Base-by-base conservation (phyloP, 2,113 vertebrate species). In the Rhinolophus ferrumequinum region DNA sequence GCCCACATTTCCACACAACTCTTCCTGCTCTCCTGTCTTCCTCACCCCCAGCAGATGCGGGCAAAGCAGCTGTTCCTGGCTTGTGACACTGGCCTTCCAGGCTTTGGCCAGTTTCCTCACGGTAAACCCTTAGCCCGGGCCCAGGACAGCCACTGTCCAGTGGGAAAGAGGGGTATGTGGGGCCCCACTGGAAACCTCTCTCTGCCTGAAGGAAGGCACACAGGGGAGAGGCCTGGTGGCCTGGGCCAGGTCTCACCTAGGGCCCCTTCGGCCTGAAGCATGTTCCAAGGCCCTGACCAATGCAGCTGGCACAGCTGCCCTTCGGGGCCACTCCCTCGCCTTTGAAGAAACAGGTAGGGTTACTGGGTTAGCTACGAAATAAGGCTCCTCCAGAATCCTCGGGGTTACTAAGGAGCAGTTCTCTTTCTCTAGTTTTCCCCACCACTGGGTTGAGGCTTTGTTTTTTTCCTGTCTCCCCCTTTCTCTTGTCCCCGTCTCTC, bases 21-120 rank as follows among this genome's bases (percentile, higher is more conserved):
- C 79, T 88, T 90, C 66, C 35, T 56, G 38, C 62, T 67, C 50
- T 94, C 67, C 22, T 38, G 41, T 60, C 70, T 77, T 87, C 70
- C 60, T 83, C 14, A n/a, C 16, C 26, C 56, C 22, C 30, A 79
- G n/a, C 80, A 97, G 56, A 62, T 47, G 8, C 41, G 56, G 14
- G 38, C 56, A 52, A 50, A 67, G 70, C 86, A 96, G 73, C 73
- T 93, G 86, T 28, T 92, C 89, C 84, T 44, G 30, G 52, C 52
- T 80, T 80, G 6, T 11, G 33, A 79, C 56, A 28, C 35, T 67
- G 28, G 62, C 83, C 70, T 89, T 77, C 73, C 3, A 4, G 84
- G 86, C 73, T 62, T 64, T 22, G 80, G 50, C 69, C 90, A 70
- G 26, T 64, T 87, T 92, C 72, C 38, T 95, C 24, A 28, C 0